Evolutionary conservation across 2,113 vertebrate genomes (phyloP).

Genomic region (Indri indri): DNA sequence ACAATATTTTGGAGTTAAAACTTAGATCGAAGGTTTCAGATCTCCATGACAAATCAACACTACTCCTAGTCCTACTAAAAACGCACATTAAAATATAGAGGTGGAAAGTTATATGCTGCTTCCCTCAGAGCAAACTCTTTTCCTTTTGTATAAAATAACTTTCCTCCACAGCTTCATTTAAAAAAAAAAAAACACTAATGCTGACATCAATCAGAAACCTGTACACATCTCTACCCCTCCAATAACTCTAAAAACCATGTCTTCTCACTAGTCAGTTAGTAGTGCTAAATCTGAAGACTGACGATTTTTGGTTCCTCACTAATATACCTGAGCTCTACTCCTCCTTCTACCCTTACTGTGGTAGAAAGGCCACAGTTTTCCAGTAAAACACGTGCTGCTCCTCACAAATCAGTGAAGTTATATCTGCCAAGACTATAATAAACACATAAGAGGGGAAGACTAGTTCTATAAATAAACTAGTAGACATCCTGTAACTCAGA

Average conservation of each 20-base stretch:
- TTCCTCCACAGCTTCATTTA: constrained; percentile 53
- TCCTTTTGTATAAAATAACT: constrained; percentile 79
- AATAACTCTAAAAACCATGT: constrained; percentile 77
- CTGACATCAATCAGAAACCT: constrained; percentile 39
- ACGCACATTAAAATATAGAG: constrained; percentile 75
- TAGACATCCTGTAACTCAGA: neutral
- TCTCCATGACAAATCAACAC: constrained; percentile 87
- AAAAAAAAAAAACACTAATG: constrained; percentile 57
- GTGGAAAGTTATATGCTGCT: constrained; percentile 48
- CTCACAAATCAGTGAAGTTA: neutral
- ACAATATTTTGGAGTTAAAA: constrained; percentile 75
- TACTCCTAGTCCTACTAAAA: constrained; percentile 77
- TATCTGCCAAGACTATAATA: constrained; percentile 1
- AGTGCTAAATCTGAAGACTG: constrained; percentile 88
- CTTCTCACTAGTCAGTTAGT: constrained; percentile 77
- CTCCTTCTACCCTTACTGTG: constrained; percentile 91
- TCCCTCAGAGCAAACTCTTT: constrained; percentile 59
- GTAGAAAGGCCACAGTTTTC: constrained; percentile 88
- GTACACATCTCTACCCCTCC: constrained; percentile 1
- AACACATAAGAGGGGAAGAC: constrained; percentile 62
- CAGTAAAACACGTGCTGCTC: constrained; percentile 54
- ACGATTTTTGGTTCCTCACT: constrained; percentile 89
- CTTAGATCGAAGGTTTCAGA: constrained; percentile 86
- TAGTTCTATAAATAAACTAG: constrained; percentile 1
- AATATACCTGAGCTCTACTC: constrained; percentile 83